Conservation (phyloP, 2,113 vertebrate species). For the Hemiprocne comata region DNA sequence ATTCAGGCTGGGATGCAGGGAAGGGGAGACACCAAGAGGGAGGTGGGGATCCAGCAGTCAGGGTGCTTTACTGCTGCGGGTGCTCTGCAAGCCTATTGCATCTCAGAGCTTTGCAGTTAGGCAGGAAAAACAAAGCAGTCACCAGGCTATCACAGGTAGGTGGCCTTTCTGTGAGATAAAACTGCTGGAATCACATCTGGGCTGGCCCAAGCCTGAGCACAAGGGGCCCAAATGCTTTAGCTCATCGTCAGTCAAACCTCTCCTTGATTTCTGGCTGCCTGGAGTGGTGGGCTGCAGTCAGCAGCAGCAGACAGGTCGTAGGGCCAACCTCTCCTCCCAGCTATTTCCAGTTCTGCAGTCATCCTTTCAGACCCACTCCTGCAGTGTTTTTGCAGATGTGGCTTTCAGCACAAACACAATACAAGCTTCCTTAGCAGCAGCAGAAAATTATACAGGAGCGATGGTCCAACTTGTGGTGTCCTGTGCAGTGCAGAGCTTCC, state of each 20-base stretch:
- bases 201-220: fast-evolving
- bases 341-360: background rate
- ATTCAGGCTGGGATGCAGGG: background rate
- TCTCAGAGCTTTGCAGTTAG: background rate
- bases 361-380: background rate
- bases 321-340: background rate
- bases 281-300: background rate
- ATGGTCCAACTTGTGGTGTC: background rate
- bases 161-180: background rate
- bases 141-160: background rate
- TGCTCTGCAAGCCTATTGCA: background rate
- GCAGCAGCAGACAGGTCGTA: background rate
- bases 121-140: background rate
- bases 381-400: background rate
- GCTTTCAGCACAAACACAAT: background rate
- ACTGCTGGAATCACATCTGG: background rate
- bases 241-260: background rate
- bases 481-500: background rate
- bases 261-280: background rate
- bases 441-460: background rate
- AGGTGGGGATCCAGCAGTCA: background rate
- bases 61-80: fast-evolving
- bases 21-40: conserved; percentile 45
- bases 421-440: background rate
- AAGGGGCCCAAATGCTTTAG: fast-evolving